phyloP scores from a whole-genome alignment of 2,113 vertebrate genomes.

The Typhlomys cinereus region DNA sequence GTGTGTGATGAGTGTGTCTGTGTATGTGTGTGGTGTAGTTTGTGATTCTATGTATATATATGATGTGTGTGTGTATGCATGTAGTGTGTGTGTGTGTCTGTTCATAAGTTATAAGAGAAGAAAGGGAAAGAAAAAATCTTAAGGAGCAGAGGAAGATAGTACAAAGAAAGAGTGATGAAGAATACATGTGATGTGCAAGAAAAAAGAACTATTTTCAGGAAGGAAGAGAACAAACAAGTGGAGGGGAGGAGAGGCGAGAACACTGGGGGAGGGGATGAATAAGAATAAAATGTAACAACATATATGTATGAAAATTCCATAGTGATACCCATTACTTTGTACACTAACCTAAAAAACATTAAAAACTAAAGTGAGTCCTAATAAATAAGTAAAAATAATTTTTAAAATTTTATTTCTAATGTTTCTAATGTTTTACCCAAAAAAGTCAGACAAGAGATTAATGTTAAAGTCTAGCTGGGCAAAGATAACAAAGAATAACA shows the following conservation, averaged over 20 bases:
- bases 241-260: not conserved
- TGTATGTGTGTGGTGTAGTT: not conserved
- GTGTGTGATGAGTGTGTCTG: not conserved
- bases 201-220: not conserved
- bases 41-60: not conserved
- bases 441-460: not conserved
- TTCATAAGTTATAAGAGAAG: too few species aligned
- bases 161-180: not conserved
- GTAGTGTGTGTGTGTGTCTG: not conserved
- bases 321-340: not conserved
- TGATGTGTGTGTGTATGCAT: not conserved
- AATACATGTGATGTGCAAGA: not conserved
- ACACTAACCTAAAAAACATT: not conserved
- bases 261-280: too few species aligned
- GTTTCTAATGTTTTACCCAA: not conserved
- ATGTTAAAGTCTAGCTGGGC: conserved; percentile 11
- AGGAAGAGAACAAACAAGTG: not conserved
- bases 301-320: not conserved
- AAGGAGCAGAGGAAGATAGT: not conserved
- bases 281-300: not conserved
- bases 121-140: not conserved
- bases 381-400: too few species aligned
- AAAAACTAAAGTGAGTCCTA: not conserved
- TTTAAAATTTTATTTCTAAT: too few species aligned
- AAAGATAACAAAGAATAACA: conserved; percentile 16